A percentile compares a stretch with the other conserved stretches of the same genome.
These are phyloP conservation scores for Aptenodytes forsteri DNA, from an alignment of 2,113 vertebrate genomes.

Conservation along the genomic window DNA sequence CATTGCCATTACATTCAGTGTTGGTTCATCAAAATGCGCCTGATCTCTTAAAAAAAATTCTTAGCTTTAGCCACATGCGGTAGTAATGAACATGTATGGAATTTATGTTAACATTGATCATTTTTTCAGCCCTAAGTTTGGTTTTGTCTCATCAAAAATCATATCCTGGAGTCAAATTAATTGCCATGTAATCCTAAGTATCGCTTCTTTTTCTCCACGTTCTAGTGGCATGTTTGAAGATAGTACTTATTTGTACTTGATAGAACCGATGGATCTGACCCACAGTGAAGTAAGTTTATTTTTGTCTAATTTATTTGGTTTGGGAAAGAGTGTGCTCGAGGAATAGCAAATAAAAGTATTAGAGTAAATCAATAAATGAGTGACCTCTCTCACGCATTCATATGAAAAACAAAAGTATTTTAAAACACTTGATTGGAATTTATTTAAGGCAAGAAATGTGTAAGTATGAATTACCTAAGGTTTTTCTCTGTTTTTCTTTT, in stretches of 20 bases:
- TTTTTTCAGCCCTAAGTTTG: not conserved
- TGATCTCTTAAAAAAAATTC: not conserved
- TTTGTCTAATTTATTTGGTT: not conserved
- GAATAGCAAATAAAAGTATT: not conserved
- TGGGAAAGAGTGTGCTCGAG: not conserved
- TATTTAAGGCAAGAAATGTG: not conserved
- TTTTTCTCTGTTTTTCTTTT: not conserved
- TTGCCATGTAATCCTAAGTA: not conserved
- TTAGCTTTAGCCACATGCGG: not conserved
- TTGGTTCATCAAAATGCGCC: not conserved
- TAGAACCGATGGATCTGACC: conserved; percentile 86
- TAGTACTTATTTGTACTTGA: conserved; percentile 83
- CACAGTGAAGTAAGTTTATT: conserved; percentile 85
- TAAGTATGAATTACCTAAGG: not conserved
- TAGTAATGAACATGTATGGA: not conserved
- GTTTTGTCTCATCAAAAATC: not conserved
- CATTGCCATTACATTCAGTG: not conserved
- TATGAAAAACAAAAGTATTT: not conserved
- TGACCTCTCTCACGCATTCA: not conserved
- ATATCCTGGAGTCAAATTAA: not conserved
- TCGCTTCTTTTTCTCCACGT: conserved; percentile 9
- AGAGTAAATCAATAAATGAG: not conserved
- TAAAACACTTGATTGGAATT: not conserved
- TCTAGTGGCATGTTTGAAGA: conserved; percentile 96
- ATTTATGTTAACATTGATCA: not conserved